A percentile compares a stretch with the other conserved stretches of the same genome.
Evolutionary conservation across 1,140 invertebrate genomes (phyloP).

Genomic region (Euglossa dilemma): DNA sequence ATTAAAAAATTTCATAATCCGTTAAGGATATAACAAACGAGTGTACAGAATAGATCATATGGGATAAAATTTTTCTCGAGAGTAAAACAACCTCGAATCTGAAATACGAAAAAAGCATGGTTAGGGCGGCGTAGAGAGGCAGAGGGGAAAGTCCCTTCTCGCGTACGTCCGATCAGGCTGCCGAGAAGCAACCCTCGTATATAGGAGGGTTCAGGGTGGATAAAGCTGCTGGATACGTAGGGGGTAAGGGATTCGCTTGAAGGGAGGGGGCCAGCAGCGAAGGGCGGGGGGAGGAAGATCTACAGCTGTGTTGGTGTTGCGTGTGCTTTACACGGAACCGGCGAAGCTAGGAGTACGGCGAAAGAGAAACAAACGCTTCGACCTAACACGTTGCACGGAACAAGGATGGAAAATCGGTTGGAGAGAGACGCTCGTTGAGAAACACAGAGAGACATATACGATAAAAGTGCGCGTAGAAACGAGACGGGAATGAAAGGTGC

Average conservation of each 20-base stretch:
- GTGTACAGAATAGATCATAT: no score
- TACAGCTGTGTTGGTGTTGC: neutral
- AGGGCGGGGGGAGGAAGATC: conserved; percentile 10
- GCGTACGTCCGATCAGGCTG: conserved; percentile 44
- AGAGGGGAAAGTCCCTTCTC: conserved; percentile 27
- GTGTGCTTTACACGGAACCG: neutral
- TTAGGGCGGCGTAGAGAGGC: neutral
- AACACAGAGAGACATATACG: conserved; percentile 11
- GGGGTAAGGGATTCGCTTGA: conserved; percentile 54
- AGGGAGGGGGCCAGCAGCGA: conserved; percentile 51
- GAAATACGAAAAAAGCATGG: conserved; percentile 26
- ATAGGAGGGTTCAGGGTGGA: conserved; percentile 64
- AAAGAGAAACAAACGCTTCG: conserved; percentile 30
- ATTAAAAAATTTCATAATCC: neutral
- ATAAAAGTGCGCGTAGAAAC: conserved; percentile 20
- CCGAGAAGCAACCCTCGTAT: conserved; percentile 60
- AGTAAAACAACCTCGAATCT: conserved; percentile 19
- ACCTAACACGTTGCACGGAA: neutral
- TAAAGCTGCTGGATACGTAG: conserved; percentile 65
- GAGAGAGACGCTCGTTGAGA: conserved; percentile 28
- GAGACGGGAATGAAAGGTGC: conserved; percentile 10
- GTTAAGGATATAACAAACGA: neutral
- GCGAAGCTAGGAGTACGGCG: conserved; percentile 25
- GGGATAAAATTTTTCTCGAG: neutral
- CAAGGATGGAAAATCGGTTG: neutral